Evolutionary conservation across 2,113 vertebrate genomes (phyloP).

Genomic region (Malaclemys terrapin): DNA sequence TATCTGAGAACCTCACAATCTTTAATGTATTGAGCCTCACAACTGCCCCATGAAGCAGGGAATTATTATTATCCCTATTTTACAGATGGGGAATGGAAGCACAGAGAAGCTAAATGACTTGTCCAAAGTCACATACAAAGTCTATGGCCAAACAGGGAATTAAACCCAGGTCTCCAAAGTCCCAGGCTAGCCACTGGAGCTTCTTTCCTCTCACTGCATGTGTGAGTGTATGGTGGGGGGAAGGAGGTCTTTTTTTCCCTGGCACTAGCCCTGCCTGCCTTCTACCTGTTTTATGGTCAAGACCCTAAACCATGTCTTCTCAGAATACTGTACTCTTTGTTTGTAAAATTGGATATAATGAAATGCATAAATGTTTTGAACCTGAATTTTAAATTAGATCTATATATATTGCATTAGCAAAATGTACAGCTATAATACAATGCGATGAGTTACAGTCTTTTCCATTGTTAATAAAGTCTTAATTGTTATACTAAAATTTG

Average conservation of each 20-base stretch:
- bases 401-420: constrained; percentile 1
- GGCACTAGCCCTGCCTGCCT: background rate
- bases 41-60: background rate
- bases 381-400: constrained; percentile 25
- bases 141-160: background rate
- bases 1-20: background rate
- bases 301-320: background rate
- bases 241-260: background rate
- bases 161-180: background rate
- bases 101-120: background rate
- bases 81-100: background rate
- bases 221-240: background rate
- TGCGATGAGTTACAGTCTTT: background rate
- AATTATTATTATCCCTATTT: background rate
- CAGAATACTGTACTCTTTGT: background rate
- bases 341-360: background rate
- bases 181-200: background rate
- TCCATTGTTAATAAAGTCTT: background rate
- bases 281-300: background rate
- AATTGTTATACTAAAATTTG: constrained; percentile 49
- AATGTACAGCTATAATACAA: background rate
- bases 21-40: background rate
- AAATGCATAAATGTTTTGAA: background rate
- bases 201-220: background rate
- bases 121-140: background rate